A percentile compares a stretch with the other conserved stretches of the same genome.
Evolutionary conservation across 1,140 invertebrate genomes (phyloP).

Genomic region (Mycetomoellerius zeteki): DNA sequence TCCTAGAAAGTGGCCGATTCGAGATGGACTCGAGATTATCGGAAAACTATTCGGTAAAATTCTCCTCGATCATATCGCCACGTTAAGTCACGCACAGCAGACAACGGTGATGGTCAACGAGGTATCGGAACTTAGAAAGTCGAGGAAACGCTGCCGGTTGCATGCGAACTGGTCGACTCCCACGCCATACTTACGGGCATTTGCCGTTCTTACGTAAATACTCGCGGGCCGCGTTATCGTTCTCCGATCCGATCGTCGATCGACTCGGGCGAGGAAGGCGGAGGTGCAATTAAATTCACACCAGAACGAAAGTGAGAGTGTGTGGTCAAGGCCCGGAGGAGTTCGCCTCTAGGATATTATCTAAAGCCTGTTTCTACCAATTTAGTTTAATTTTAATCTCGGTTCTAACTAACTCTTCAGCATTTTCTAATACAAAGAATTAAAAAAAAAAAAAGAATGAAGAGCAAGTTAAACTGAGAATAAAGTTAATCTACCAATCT

Average conservation of each 20-base stretch:
- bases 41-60: background rate
- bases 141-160: constrained; percentile 52
- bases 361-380: background rate
- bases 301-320: constrained; percentile 75
- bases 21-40: background rate
- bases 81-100: constrained; percentile 6
- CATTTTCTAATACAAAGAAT: too few species aligned
- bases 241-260: constrained; percentile 38
- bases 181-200: constrained; percentile 58
- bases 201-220: constrained; percentile 60
- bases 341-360: background rate
- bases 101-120: constrained; percentile 39
- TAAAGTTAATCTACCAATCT: too few species aligned
- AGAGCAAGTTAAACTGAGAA: too few species aligned
- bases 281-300: constrained; percentile 62
- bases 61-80: background rate
- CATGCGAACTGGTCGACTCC: constrained; percentile 61
- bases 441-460: too few species aligned
- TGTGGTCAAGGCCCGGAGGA: constrained; percentile 74
- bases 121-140: constrained; percentile 61
- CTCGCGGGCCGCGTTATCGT: constrained; percentile 44
- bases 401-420: too few species aligned
- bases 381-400: too few species aligned
- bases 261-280: background rate
- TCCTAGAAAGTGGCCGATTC: background rate